These are phyloP conservation scores for Drosophila lowei DNA, from an alignment of 1,140 invertebrate species.

Conservation along the genomic window DNA sequence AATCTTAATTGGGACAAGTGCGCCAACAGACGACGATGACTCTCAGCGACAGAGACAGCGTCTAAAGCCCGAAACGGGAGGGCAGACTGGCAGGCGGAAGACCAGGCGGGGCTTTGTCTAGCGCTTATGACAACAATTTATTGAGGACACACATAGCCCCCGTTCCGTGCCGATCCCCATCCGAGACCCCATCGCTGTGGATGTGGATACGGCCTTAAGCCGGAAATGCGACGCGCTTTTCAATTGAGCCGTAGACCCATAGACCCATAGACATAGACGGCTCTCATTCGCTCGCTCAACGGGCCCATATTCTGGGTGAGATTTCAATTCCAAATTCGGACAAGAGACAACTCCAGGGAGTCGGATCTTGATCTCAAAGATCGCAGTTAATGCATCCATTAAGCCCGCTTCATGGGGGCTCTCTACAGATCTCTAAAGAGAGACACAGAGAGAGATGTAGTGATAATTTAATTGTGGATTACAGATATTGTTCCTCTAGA, in stretches of 20 bases:
- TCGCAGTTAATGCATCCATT: too few relatives aligned
- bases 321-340: too few relatives aligned
- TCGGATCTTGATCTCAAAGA: too few relatives aligned
- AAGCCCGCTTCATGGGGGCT: too few relatives aligned
- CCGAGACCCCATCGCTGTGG: slow-evolving; percentile 21
- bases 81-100: slow-evolving; percentile 14
- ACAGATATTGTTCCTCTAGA: too few relatives aligned
- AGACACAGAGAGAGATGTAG: too few relatives aligned
- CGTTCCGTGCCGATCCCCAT: slow-evolving; percentile 20
- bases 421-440: too few relatives aligned
- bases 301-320: slow-evolving; percentile 23
- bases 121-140: slow-evolving; percentile 61
- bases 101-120: slow-evolving; percentile 21
- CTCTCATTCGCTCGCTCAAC: slow-evolving; percentile 3
- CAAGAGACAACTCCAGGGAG: too few relatives aligned
- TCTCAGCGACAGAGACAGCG: slow-evolving; percentile 17
- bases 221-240: slow-evolving; percentile 80
- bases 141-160: slow-evolving; percentile 51
- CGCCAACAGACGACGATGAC: slow-evolving; percentile 24
- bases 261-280: slow-evolving; percentile 10
- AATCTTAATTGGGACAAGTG: slow-evolving; percentile 80
- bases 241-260: slow-evolving; percentile 55
- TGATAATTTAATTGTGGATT: too few relatives aligned
- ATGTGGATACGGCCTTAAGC: slow-evolving; percentile 39
- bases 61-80: slow-evolving; percentile 10